Conservation (phyloP, 2,888 invertebrate species). For the Lycaena phlaeas region DNA sequence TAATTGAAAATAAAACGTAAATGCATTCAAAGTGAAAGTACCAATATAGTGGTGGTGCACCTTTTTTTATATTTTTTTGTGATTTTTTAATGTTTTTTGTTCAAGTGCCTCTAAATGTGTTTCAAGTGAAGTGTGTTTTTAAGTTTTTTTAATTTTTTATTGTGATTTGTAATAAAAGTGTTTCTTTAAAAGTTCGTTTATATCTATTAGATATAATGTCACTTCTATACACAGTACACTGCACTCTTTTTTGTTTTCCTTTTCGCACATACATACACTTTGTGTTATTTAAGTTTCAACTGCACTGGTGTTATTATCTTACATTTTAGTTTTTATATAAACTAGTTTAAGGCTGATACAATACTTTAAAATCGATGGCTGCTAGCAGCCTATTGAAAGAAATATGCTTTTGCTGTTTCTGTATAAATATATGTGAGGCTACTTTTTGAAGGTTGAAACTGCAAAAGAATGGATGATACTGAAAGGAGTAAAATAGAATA, state of each 20-base stretch:
- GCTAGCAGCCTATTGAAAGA: too few species aligned
- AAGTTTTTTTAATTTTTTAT: slow-evolving; percentile 25
- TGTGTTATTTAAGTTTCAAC: not conserved
- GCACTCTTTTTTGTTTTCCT: not conserved
- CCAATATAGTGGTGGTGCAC: too few species aligned
- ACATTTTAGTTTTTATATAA: not conserved
- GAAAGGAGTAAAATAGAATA: too few species aligned
- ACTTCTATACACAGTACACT: not conserved
- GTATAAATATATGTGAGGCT: too few species aligned
- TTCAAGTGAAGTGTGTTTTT: slow-evolving; percentile 5
- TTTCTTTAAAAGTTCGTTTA: not conserved
- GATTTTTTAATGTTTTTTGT: too few species aligned
- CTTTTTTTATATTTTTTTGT: too few species aligned
- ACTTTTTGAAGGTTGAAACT: too few species aligned
- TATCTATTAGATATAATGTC: not conserved
- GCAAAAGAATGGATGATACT: too few species aligned
- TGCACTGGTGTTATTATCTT: slow-evolving; percentile 1
- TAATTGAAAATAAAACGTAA: too few species aligned
- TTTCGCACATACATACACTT: not conserved
- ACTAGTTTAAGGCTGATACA: not conserved
- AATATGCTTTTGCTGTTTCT: too few species aligned
- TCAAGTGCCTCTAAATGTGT: too few species aligned
- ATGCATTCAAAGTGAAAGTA: too few species aligned
- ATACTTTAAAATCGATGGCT: not conserved
- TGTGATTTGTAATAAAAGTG: slow-evolving; percentile 15